Evolutionary conservation across 2,888 invertebrate genomes (phyloP), one percentile per base, ranked within the genome.

Genomic region (Tetheella fluctuosa): DNA sequence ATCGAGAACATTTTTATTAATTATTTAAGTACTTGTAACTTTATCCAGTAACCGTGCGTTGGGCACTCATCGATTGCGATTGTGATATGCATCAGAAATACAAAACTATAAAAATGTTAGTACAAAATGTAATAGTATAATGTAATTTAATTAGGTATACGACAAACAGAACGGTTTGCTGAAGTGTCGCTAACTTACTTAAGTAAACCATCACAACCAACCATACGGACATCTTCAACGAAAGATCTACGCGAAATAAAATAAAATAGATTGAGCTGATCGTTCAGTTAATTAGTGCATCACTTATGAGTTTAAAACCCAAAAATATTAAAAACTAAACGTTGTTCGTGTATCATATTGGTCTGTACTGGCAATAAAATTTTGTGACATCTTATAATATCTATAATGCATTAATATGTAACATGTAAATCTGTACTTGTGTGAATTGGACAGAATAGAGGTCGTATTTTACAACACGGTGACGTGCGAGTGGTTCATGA

Each of bases 201-300:
- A 92, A 91, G 91, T 93, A 93, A 91, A 90, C 88, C 91, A 90
- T 93, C 92, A 93, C 92, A 93, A 93, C 92, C 92, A 91, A 90
- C 91, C 91, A 88, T 91, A 88, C 91, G 91, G 92, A 91, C 92
- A 86, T 87, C 86, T 87, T 88, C 80, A 91, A 89, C 86, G 81
- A 88, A 90, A 85, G 73, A 82, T 85, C 80, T 83, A 86, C 80
- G 77, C 81, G 77, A 87, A 87, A 80, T 80, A 85, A 86, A 80
- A 80, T 82, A 81, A 86, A 79, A 84, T 77, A 81, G 77, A 84
- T 89, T 88, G 89, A 89, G 89, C 88, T 86, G 85, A 84, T 76
- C 70, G 77, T 84, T 83, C 79, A 79, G 77, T 80, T 78, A 81
- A 80, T 84, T 84, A 85, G 88, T 86, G 88, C 85, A 80, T 80